Evolutionary conservation across 2,113 vertebrate genomes (phyloP).

Genomic region (Apodemus sylvaticus): DNA sequence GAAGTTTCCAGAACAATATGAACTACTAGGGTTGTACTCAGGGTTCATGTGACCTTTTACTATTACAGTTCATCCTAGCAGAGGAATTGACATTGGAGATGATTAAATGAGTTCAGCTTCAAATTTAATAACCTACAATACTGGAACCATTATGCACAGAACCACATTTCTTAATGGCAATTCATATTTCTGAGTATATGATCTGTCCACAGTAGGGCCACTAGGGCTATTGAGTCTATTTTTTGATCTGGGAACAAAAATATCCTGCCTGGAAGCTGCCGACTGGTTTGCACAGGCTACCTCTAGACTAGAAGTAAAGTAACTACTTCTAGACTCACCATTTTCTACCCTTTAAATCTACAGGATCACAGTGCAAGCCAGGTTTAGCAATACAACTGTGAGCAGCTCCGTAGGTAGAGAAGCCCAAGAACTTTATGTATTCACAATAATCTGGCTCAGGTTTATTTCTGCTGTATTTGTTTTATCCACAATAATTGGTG

Average conservation of each 20-base stretch:
- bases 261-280: background rate
- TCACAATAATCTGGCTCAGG: background rate
- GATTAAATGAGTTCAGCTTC: background rate
- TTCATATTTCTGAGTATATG: background rate
- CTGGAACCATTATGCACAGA: background rate
- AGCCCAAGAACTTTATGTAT: background rate
- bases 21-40: background rate
- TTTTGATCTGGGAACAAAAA: background rate
- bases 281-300: background rate
- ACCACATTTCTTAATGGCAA: background rate
- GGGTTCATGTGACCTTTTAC: background rate
- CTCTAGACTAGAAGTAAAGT: background rate
- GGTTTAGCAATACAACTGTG: accelerated
- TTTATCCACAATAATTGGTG: background rate
- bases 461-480: background rate
- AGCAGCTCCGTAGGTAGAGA: background rate
- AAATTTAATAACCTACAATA: background rate
- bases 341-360: too few relatives aligned
- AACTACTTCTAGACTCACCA: background rate
- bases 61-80: background rate
- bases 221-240: background rate
- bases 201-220: background rate
- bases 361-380: background rate
- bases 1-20: background rate
- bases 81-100: background rate